Conservation (phyloP, 2,797 vertebrate species). For the Centroberyx gerrardi region DNA sequence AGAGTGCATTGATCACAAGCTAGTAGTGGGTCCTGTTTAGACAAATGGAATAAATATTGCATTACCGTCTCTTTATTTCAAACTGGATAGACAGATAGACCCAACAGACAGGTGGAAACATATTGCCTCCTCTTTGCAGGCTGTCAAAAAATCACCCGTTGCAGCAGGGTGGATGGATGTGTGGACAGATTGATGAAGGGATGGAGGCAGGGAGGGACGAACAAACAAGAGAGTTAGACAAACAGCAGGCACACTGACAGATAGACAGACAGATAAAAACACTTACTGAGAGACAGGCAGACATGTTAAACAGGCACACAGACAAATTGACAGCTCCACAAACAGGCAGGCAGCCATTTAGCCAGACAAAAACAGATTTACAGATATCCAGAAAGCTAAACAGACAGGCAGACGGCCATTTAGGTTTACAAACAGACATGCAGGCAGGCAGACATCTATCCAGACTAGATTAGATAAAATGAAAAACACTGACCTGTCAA, state of each 20-base stretch:
- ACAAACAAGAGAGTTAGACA: background rate
- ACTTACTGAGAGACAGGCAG: background rate
- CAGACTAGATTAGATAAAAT: slow-evolving; percentile 29
- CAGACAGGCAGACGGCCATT: slow-evolving; percentile 32
- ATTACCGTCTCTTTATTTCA: too few species aligned
- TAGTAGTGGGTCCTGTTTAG: too few species aligned
- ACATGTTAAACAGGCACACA: slow-evolving; percentile 10
- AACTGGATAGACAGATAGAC: too few species aligned
- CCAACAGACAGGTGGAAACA: too few species aligned
- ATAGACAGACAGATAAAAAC: slow-evolving; percentile 11
- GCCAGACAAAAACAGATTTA: slow-evolving; percentile 18
- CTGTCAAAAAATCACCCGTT: too few species aligned
- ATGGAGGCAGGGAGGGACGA: background rate
- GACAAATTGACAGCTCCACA: background rate
- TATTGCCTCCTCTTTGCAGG: too few species aligned
- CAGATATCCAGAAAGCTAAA: background rate
- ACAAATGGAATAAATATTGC: too few species aligned
- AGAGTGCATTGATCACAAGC: too few species aligned
- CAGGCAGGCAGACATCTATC: background rate
- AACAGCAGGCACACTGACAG: background rate
- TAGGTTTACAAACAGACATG: background rate
- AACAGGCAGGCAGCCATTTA: slow-evolving; percentile 1
- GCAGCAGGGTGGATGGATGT: too few species aligned
- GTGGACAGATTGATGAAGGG: background rate
- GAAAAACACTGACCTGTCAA: slow-evolving; percentile 30